phyloP scores from a whole-genome alignment of 2,797 vertebrate species.

The Pipistrellus nathusii region DNA sequence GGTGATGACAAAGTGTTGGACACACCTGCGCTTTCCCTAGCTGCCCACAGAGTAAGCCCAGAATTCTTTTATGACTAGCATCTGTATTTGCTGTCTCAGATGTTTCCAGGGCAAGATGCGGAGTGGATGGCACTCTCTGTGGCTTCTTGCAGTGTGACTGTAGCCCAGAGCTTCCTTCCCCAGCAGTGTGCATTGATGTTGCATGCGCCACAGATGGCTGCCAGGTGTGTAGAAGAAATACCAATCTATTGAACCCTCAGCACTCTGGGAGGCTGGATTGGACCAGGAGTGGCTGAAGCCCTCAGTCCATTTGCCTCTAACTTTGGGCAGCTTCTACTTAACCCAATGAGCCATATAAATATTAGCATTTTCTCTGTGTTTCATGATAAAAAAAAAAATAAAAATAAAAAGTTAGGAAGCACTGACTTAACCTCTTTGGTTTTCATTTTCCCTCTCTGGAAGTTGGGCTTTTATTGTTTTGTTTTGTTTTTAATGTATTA shows the following conservation, averaged over 20 bases:
- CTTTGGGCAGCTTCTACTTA: background rate
- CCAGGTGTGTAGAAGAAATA: background rate
- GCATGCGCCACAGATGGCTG: background rate
- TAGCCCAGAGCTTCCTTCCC: background rate
- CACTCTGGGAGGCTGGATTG: background rate
- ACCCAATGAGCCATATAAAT: background rate
- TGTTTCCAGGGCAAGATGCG: background rate
- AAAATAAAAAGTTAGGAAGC: background rate
- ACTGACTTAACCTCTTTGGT: background rate
- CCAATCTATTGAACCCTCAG: background rate
- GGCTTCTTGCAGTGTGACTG: background rate
- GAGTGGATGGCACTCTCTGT: background rate
- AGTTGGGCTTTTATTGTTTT: background rate
- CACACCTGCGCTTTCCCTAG: background rate
- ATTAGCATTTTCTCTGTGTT: background rate
- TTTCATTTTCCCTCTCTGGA: conserved; percentile 6
- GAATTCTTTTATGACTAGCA: background rate
- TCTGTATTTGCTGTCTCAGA: background rate
- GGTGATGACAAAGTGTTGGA: background rate
- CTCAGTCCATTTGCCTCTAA: background rate
- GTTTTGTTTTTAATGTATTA: too few relatives aligned
- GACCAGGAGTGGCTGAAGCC: background rate
- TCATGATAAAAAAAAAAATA: background rate
- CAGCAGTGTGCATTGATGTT: background rate
- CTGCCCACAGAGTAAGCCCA: background rate